Evolutionary conservation across 2,888 invertebrate genomes (phyloP).

Genomic region (Diadegma fenestrale): DNA sequence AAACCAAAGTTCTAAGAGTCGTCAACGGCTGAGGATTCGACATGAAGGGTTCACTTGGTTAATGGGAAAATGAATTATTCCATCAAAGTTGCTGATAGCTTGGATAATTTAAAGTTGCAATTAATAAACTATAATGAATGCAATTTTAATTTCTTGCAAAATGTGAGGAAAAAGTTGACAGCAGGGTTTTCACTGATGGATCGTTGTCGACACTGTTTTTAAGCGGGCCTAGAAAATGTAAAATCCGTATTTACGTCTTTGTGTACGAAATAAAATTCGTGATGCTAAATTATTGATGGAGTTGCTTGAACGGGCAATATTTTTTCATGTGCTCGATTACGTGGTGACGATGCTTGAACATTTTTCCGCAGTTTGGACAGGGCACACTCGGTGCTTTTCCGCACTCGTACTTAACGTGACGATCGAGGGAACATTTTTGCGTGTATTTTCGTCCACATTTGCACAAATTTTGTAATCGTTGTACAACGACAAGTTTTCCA

Average conservation of each 20-base stretch:
- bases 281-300: conserved; percentile 6
- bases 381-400: conserved; percentile 83
- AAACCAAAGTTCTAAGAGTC: too few species aligned
- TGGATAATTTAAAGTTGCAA: too few species aligned
- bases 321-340: conserved; percentile 73
- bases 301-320: conserved; percentile 62
- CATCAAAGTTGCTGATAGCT: too few species aligned
- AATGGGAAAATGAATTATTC: too few species aligned
- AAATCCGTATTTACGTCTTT: not conserved
- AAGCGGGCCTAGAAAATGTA: too few species aligned
- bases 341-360: conserved; percentile 80
- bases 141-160: too few species aligned
- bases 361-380: conserved; percentile 81
- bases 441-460: conserved; percentile 81
- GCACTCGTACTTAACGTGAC: conserved; percentile 82
- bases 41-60: too few species aligned
- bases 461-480: conserved; percentile 60
- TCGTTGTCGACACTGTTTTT: not conserved
- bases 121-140: too few species aligned
- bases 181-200: not conserved
- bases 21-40: too few species aligned
- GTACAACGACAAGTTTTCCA: conserved; percentile 12
- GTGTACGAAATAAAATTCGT: not conserved
- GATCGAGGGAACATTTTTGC: conserved; percentile 80
- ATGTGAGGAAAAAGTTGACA: not conserved